Percentiles rank a stretch among this genome's conserved stretches.
Conservation (phyloP, 2,888 invertebrate species). For the Cinara cedri region DNA sequence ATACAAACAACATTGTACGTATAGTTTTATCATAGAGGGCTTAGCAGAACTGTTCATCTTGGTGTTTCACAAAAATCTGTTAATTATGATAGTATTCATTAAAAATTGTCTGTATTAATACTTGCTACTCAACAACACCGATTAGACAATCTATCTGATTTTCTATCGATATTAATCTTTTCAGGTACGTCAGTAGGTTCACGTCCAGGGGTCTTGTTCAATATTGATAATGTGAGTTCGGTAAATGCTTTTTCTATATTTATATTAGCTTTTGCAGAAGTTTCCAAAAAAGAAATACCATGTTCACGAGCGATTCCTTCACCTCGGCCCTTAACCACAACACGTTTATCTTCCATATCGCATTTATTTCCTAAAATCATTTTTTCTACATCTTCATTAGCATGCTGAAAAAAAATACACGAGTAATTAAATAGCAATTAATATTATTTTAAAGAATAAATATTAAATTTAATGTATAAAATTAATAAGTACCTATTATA, state of each 20-base stretch:
- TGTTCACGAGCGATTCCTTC: conserved; percentile 97
- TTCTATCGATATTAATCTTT: conserved; percentile 75
- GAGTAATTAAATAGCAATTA: neutral
- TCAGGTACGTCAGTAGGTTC: conserved; percentile 79
- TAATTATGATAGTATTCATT: conserved; percentile 45
- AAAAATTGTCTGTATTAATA: conserved; percentile 44
- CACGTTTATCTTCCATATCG: conserved; percentile 94
- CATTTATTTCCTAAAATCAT: conserved; percentile 99
- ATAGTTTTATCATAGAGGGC: conserved; percentile 9
- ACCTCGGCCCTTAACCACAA: conserved; percentile 90
- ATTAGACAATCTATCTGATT: conserved; percentile 70
- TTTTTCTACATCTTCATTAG: conserved; percentile 97
- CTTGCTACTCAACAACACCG: conserved; percentile 66
- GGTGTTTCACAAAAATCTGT: conserved; percentile 48
- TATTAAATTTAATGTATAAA: conserved; percentile 3
- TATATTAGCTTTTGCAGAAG: conserved; percentile 95
- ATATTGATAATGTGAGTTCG: conserved; percentile 91
- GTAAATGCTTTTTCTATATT: conserved; percentile 96
- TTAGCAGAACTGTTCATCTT: conserved; percentile 42
- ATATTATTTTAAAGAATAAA: conserved; percentile 37
- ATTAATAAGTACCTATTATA: neutral
- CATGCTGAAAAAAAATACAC: conserved; percentile 73
- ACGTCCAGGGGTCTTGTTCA: conserved; percentile 85
- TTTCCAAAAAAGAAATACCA: conserved; percentile 95
- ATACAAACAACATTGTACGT: conserved; percentile 5